Evolutionary conservation across 2,888 invertebrate species (phyloP).

Genomic region (Steromphala cineraria): DNA sequence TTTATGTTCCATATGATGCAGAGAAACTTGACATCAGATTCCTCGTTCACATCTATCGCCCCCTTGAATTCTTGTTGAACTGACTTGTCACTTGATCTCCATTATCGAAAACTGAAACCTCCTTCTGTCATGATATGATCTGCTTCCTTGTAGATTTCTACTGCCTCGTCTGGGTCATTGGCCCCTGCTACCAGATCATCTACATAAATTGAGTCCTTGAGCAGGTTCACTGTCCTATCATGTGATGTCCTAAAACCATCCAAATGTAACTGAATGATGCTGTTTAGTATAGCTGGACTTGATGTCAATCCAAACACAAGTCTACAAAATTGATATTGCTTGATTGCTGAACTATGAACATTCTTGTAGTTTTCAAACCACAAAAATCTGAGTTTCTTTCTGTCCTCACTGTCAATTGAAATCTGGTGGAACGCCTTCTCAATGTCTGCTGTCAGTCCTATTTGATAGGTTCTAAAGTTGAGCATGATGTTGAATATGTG

Average conservation of each 20-base stretch:
- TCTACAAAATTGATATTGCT: not conserved
- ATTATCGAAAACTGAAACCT: too few relatives aligned
- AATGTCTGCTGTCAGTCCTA: constrained; percentile 5
- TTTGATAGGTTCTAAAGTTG: not conserved
- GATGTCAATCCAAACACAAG: constrained; percentile 10
- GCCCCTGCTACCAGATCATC: not conserved
- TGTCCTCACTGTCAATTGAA: not conserved
- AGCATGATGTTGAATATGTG: not conserved
- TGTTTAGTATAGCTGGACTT: not conserved
- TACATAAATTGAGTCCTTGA: not conserved
- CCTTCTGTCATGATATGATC: too few relatives aligned
- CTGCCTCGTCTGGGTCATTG: too few relatives aligned
- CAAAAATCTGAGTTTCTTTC: not conserved
- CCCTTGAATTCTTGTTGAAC: too few relatives aligned
- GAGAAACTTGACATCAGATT: too few relatives aligned
- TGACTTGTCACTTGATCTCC: too few relatives aligned
- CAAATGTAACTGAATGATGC: too few relatives aligned
- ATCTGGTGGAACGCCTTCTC: constrained; percentile 13
- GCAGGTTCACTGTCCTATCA: too few relatives aligned
- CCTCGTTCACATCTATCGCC: too few relatives aligned
- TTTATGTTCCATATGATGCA: too few relatives aligned
- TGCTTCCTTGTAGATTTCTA: too few relatives aligned
- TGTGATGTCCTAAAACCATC: too few relatives aligned
- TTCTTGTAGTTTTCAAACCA: not conserved
- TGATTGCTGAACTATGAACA: not conserved